Percentiles rank a stretch among this genome's conserved stretches.
phyloP scores from a whole-genome alignment of 1,140 invertebrate genomes.

The Bombus cullumanus region DNA sequence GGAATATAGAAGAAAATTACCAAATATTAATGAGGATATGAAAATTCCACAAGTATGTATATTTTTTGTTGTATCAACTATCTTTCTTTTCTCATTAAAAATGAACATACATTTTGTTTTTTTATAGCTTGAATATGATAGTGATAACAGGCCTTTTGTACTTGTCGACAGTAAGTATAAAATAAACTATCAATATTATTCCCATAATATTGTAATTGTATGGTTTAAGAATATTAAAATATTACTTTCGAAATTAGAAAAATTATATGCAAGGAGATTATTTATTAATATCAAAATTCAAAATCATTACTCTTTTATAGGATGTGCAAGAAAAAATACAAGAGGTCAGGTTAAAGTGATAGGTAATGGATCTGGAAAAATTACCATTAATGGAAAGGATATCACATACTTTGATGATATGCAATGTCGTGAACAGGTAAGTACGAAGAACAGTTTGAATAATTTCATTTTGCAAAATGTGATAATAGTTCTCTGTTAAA shows the following conservation, averaged over 20 bases:
- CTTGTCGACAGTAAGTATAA: conserved; percentile 60
- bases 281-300: conserved; percentile 6
- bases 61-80: conserved; percentile 42
- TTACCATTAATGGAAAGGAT: conserved; percentile 91
- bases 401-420: conserved; percentile 89
- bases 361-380: conserved; percentile 91
- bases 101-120: conserved; percentile 38
- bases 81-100: conserved; percentile 6
- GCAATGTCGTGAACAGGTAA: conserved; percentile 90
- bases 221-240: not conserved
- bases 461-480: not conserved
- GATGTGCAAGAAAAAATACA: conserved; percentile 88
- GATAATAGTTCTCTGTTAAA: not conserved
- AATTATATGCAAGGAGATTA: not conserved
- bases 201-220: not conserved
- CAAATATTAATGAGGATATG: conserved; percentile 82
- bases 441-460: conserved; percentile 60
- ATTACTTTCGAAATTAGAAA: not conserved
- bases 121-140: conserved; percentile 63
- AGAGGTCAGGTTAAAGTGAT: conserved; percentile 87
- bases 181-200: conserved; percentile 11
- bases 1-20: conserved; percentile 85
- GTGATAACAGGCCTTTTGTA: conserved; percentile 63
- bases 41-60: conserved; percentile 81
- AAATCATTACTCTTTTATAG: conserved; percentile 78